Percentiles rank a stretch among this genome's conserved stretches.
phyloP scores from a whole-genome alignment of 2,888 invertebrate genomes.

The Rhagophthalmus giganteus region DNA sequence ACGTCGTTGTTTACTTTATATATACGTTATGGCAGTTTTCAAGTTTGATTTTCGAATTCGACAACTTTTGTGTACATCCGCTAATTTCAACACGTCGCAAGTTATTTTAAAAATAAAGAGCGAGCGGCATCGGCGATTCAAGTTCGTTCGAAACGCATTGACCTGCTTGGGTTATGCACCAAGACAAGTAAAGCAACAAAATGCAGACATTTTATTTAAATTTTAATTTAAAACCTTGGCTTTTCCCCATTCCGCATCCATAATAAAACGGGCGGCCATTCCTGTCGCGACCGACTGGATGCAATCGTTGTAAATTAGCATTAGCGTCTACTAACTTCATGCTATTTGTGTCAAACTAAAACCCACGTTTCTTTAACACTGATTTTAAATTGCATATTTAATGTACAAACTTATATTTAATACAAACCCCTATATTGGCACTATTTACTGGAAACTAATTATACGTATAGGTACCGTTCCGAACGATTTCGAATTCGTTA shows the following conservation, averaged over 20 bases:
- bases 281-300: slow-evolving; percentile 48
- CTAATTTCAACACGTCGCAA: too few species aligned
- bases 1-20: too few species aligned
- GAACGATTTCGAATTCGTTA: too few species aligned
- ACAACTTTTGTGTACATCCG: too few species aligned
- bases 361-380: slow-evolving; percentile 46
- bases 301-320: slow-evolving; percentile 56
- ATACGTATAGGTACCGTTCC: too few species aligned
- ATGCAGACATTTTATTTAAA: slow-evolving; percentile 54
- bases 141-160: slow-evolving; percentile 20
- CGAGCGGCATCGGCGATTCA: slow-evolving; percentile 12
- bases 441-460: slow-evolving; percentile 18
- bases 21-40: too few species aligned
- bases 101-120: slow-evolving; percentile 11
- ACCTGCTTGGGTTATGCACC: slow-evolving; percentile 24
- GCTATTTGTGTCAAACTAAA: slow-evolving; percentile 55
- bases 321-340: slow-evolving; percentile 55
- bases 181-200: slow-evolving; percentile 45
- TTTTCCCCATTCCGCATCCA: slow-evolving; percentile 48
- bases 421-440: slow-evolving; percentile 16
- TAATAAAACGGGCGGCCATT: slow-evolving; percentile 51
- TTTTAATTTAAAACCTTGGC: slow-evolving; percentile 53
- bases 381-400: slow-evolving; percentile 31
- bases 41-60: too few species aligned
- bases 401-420: slow-evolving; percentile 23